A percentile compares a stretch with the other conserved stretches of the same genome.
These are phyloP conservation scores for Leptopilina syphax DNA, from an alignment of 2,888 invertebrate genomes.

Conservation along the genomic window DNA sequence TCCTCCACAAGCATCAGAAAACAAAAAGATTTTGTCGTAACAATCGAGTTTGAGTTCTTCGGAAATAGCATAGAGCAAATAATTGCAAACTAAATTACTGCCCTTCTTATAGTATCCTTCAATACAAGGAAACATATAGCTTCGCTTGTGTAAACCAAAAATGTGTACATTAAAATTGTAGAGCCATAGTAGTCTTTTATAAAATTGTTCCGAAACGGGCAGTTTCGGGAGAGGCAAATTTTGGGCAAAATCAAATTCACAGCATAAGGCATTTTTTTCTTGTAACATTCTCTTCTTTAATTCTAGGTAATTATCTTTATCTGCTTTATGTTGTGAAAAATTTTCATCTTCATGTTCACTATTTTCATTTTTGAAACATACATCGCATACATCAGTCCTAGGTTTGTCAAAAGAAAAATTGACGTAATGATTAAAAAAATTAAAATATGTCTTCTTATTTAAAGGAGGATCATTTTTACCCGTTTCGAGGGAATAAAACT, in stretches of 20 bases:
- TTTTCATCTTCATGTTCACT: too few species aligned
- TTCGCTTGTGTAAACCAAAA: neutral
- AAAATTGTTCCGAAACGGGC: too few species aligned
- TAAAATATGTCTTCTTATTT: neutral
- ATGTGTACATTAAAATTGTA: too few species aligned
- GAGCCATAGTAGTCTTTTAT: too few species aligned
- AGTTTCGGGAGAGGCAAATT: too few species aligned
- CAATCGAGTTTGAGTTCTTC: slow-evolving; percentile 2
- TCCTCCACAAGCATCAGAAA: slow-evolving; percentile 48
- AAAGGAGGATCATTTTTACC: neutral
- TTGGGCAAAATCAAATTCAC: slow-evolving; percentile 38
- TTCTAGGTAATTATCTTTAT: neutral
- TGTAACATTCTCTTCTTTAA: neutral
- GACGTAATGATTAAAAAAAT: slow-evolving; percentile 27
- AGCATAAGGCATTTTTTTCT: slow-evolving; percentile 12
- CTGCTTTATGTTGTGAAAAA: neutral
- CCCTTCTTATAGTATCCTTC: slow-evolving; percentile 38
- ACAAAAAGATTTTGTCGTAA: slow-evolving; percentile 30
- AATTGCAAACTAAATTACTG: slow-evolving; percentile 41
- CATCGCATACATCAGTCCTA: too few species aligned
- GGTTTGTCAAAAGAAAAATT: too few species aligned
- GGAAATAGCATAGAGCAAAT: slow-evolving; percentile 6
- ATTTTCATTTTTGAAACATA: too few species aligned
- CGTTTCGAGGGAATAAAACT: slow-evolving; percentile 36
- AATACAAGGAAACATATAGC: slow-evolving; percentile 43